Percentiles rank a stretch among this genome's conserved stretches.
Conservation (phyloP, 2,797 vertebrate genomes). For the Glyptemys insculpta region DNA sequence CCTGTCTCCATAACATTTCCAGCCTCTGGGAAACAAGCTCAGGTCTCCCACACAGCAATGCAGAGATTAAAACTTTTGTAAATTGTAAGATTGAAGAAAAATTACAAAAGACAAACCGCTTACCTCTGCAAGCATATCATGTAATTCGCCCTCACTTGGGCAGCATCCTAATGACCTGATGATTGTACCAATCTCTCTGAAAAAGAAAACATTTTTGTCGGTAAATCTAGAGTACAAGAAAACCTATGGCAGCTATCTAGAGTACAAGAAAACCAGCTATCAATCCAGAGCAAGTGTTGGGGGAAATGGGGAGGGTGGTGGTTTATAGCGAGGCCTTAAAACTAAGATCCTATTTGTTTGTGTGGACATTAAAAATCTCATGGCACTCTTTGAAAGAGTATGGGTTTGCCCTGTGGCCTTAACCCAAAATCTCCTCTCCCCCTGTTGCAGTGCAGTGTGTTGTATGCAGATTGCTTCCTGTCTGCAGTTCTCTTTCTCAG, state of each 20-base stretch:
- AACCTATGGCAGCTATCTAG: neutral
- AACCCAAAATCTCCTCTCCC: neutral
- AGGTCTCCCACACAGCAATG: neutral
- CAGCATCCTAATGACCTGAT: slow-evolving; percentile 91
- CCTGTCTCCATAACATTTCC: neutral
- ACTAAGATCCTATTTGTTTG: neutral
- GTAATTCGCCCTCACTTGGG: slow-evolving; percentile 89
- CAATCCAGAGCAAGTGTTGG: neutral
- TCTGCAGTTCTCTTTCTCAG: neutral
- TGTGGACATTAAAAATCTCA: neutral
- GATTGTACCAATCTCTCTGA: slow-evolving; percentile 92
- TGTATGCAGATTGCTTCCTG: neutral
- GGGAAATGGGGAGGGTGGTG: neutral
- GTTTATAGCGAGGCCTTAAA: neutral
- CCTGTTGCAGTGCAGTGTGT: neutral
- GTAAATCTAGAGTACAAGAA: neutral
- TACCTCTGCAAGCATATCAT: slow-evolving; percentile 89
- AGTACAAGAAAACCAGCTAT: neutral
- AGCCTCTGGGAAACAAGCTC: neutral
- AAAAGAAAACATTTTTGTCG: slow-evolving; percentile 12
- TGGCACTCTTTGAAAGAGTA: neutral
- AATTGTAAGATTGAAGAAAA: neutral
- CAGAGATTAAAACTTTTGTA: neutral
- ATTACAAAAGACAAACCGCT: neutral
- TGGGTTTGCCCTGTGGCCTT: neutral